A percentile compares a stretch with the other conserved stretches of the same genome.
Evolutionary conservation across 2,113 vertebrate genomes (phyloP).

Genomic region (Antidorcas marsupialis): DNA sequence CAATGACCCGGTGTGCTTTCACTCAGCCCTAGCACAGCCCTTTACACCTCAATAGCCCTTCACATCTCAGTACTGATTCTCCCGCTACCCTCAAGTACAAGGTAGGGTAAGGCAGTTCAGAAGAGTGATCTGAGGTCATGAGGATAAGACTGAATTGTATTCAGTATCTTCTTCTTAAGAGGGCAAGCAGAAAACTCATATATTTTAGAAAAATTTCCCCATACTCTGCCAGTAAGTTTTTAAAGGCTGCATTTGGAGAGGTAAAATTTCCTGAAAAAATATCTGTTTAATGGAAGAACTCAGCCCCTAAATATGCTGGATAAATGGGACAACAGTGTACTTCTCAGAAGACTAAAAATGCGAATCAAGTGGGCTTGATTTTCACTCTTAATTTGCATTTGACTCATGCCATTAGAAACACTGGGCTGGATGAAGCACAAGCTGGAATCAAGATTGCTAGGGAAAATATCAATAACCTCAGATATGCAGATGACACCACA

Average conservation of each 20-base stretch:
- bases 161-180: not conserved
- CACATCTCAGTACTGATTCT: not conserved
- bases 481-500: not conserved
- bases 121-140: not conserved
- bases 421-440: not conserved
- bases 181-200: not conserved
- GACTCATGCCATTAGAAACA: not conserved
- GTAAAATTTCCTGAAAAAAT: not conserved
- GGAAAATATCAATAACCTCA: not conserved
- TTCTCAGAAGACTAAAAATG: not conserved
- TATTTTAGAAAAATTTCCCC: not conserved
- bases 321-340: not conserved
- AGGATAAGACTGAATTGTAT: not conserved
- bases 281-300: not conserved
- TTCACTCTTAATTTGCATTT: conserved; percentile 19
- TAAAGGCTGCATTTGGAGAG: not conserved
- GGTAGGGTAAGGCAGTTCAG: not conserved
- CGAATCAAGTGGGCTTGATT: not conserved
- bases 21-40: not conserved
- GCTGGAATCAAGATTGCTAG: not conserved
- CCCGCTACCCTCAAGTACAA: not conserved
- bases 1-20: not conserved
- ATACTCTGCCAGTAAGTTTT: not conserved
- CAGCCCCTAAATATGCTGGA: not conserved
- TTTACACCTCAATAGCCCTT: not conserved